Base-by-base conservation (phyloP, 1,140 invertebrate species). In the Leucophenga varia region DNA sequence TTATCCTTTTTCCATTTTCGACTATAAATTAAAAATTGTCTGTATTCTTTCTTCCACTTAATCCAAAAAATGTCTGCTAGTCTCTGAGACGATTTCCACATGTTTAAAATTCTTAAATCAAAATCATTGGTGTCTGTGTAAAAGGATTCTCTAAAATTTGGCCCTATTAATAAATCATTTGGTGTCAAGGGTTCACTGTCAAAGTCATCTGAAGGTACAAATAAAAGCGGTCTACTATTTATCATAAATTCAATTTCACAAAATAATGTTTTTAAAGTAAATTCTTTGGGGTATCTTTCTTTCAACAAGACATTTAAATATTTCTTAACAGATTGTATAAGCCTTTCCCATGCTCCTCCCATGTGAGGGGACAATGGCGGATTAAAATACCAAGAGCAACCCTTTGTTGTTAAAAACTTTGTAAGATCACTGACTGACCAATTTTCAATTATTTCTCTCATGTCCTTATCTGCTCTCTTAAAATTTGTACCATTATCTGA, bases 401-500 rank as follows among this genome's bases (percentile, higher is more conserved):
- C 38, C 52, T 3, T 64, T n/a, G 1, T 53, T 22, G 1, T 50
- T 37, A 18, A 32, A 46, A 2, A 65, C 22, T 45, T 31, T 47
- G 0, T 42, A 18, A 64, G 35, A 31, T 30, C n/a, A 2, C 19
- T 36, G 2, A 25, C n/a, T 20, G 61, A 34, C 14, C 64, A 14
- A 13, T 57, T 50, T 19, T 36, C 17, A 9, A 57, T 14, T 0
- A 50, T 40, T 18, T 46, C 50, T 16, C 22, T 7, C 1, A 74
- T 36, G 18, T 67, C 63, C 0, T 30, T 52, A 7, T 61, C 44
- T 5, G 64, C 55, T 9, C 69, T 68, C 8, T 55, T 46, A 51
- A 78, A 78, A 50, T 77, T 76, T 2, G 67, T 74, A 16, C 72
- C 70, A 48, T 61, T 65, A 40, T 77, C 77, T 12, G 56, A 70